Percentiles rank a stretch among this genome's conserved stretches.
These are phyloP conservation scores for Centroberyx gerrardi DNA, from an alignment of 2,797 vertebrate species.

Conservation along the genomic window DNA sequence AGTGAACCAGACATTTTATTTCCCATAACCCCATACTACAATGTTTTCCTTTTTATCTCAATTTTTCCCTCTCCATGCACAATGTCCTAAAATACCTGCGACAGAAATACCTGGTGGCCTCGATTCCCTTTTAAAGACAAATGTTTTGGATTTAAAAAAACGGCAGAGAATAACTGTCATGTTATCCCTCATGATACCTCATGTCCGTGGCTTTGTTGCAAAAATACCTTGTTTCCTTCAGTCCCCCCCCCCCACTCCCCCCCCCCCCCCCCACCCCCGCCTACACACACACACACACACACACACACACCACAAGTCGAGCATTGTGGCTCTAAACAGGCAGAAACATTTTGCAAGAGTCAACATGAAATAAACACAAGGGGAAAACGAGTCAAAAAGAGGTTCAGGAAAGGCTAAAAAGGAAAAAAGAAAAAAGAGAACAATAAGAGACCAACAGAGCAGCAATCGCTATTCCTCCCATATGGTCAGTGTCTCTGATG, in stretches of 20 bases:
- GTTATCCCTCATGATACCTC: conserved; percentile 17
- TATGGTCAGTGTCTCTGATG: conserved; percentile 70
- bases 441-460: conserved; percentile 44
- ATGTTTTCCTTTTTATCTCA: neutral
- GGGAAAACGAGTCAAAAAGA: conserved; percentile 3
- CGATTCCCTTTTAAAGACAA: conserved; percentile 37
- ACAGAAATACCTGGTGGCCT: conserved; percentile 59
- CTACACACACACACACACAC: too few species aligned
- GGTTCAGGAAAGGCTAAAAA: conserved; percentile 21
- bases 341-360: conserved; percentile 16
- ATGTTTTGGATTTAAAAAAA: conserved; percentile 20
- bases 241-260: neutral
- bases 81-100: conserved; percentile 47
- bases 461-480: conserved; percentile 65
- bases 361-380: conserved; percentile 38
- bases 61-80: conserved; percentile 9
- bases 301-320: neutral
- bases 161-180: conserved; percentile 36
- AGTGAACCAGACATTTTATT: conserved; percentile 34
- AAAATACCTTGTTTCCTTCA: conserved; percentile 13
- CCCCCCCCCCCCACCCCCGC: neutral
- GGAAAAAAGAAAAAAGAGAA: conserved; percentile 8
- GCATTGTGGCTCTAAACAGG: conserved; percentile 12
- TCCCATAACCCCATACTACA: conserved; percentile 13
- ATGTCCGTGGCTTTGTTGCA: conserved; percentile 36